phyloP scores from a whole-genome alignment of 2,113 vertebrate genomes.

The Myiagra hebetior region DNA sequence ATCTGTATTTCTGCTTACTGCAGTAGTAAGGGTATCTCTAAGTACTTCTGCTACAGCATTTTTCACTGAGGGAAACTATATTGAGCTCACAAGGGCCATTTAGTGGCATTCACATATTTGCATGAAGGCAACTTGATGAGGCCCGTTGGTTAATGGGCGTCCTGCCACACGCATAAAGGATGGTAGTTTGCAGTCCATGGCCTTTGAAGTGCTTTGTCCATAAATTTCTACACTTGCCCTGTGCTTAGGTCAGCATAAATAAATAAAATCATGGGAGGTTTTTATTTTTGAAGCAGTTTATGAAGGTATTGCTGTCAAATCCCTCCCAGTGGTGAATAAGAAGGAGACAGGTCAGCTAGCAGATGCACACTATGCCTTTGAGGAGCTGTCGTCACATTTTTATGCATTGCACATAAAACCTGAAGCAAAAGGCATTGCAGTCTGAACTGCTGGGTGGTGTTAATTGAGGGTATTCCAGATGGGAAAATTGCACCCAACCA shows the following conservation, averaged over 20 bases:
- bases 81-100: neutral
- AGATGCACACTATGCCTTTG: neutral
- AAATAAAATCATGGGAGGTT: neutral
- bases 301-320: neutral
- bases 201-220: neutral
- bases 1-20: conserved; percentile 3
- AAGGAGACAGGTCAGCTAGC: neutral
- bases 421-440: neutral
- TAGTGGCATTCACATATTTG: neutral
- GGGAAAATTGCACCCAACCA: neutral
- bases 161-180: neutral
- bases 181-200: neutral
- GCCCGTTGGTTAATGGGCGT: neutral
- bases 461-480: neutral
- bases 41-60: neutral
- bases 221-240: neutral
- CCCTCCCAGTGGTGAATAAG: neutral
- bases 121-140: neutral
- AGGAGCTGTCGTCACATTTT: neutral
- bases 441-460: neutral
- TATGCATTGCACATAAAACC: neutral
- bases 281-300: neutral
- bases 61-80: neutral
- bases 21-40: neutral
- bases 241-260: neutral